Evolutionary conservation across 2,888 invertebrate species (phyloP).

Genomic region (Chloromyia formosa): DNA sequence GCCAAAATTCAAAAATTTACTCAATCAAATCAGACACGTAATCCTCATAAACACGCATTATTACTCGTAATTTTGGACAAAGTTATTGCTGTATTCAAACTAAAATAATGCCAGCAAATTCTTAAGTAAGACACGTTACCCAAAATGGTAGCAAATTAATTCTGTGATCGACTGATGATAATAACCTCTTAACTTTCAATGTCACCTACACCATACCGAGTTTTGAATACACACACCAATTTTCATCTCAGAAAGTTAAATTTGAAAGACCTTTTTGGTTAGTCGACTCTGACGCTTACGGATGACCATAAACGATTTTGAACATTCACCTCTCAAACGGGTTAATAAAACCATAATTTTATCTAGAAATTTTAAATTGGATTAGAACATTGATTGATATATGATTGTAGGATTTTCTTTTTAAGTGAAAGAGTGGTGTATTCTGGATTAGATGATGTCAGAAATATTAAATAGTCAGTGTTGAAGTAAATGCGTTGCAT

Average conservation of each 20-base stretch:
- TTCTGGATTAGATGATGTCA: no score
- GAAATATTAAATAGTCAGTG: no score
- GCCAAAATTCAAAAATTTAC: no score
- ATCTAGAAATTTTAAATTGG: no score
- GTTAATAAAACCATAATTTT: not conserved
- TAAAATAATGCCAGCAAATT: not conserved
- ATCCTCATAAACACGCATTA: no score
- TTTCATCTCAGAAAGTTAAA: not conserved
- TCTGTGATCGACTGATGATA: not conserved
- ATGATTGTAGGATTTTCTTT: no score
- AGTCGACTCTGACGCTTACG: not conserved
- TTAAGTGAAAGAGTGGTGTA: no score
- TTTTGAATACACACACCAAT: not conserved
- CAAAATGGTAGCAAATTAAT: constrained; percentile 18
- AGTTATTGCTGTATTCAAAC: no score
- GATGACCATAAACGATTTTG: not conserved
- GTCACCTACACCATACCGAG: constrained; percentile 1
- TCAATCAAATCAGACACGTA: no score
- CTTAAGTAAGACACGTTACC: constrained; percentile 2
- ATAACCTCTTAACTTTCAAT: constrained; percentile 14
- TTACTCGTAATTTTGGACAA: no score
- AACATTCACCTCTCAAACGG: constrained; percentile 1
- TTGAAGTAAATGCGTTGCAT: no score
- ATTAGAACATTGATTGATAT: no score
- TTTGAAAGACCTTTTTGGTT: not conserved